Percentiles rank a stretch among this genome's conserved stretches.
phyloP scores from a whole-genome alignment of 2,888 invertebrate species.

The Phymatocera aterrima region DNA sequence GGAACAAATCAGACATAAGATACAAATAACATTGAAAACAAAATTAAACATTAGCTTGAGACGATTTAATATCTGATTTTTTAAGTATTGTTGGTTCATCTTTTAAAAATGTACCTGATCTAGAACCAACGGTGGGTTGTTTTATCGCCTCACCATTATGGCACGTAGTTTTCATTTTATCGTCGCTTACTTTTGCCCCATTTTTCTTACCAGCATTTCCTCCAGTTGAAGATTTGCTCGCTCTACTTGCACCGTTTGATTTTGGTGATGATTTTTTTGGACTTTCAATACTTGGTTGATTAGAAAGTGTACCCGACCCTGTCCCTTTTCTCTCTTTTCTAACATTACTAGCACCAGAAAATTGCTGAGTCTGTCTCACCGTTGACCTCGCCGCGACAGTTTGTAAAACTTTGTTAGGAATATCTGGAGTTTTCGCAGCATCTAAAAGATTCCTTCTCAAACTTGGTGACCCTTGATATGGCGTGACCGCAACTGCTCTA shows the following conservation, averaged over 20 bases:
- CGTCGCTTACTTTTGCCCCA: constrained; percentile 56
- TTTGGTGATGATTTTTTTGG: constrained; percentile 70
- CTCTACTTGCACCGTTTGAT: constrained; percentile 59
- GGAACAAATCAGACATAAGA: constrained; percentile 2
- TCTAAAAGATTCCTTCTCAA: constrained; percentile 76
- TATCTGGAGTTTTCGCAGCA: constrained; percentile 77
- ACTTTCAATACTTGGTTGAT: constrained; percentile 65
- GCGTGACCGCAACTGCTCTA: constrained; percentile 67
- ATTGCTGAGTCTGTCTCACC: not conserved
- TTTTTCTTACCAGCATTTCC: constrained; percentile 57
- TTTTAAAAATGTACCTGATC: constrained; percentile 86
- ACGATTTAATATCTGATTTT: constrained; percentile 71
- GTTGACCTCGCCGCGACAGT: constrained; percentile 51
- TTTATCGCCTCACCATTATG: constrained; percentile 66
- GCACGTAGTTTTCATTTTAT: constrained; percentile 62
- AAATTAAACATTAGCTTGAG: constrained; percentile 68
- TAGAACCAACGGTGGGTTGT: constrained; percentile 75
- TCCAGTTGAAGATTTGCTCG: constrained; percentile 56
- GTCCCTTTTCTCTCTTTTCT: constrained; percentile 61
- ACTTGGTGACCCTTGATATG: constrained; percentile 73
- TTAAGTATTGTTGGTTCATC: constrained; percentile 83
- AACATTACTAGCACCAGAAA: constrained; percentile 28
- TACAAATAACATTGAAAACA: not conserved
- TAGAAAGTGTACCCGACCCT: too few species aligned
- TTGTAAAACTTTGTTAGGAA: constrained; percentile 65